Conservation (phyloP, 1,140 invertebrate genomes). For the Drosophila lowei region DNA sequence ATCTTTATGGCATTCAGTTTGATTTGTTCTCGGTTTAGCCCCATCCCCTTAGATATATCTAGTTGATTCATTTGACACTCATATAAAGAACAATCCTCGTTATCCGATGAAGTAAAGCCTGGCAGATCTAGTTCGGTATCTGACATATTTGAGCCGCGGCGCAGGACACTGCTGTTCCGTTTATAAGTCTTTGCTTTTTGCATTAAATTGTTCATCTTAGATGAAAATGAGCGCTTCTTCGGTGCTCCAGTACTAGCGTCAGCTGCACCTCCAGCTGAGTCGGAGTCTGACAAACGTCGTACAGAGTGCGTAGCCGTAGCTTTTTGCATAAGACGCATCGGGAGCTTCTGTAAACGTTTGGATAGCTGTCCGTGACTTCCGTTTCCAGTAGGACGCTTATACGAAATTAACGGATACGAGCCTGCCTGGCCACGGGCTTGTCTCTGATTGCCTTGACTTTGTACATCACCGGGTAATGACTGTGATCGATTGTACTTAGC, state of each 20-base stretch:
- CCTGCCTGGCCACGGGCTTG: constrained; percentile 59
- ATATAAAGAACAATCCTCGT: constrained; percentile 49
- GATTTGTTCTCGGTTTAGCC: too few species aligned
- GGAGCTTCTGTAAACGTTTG: constrained; percentile 64
- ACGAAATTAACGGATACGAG: constrained; percentile 56
- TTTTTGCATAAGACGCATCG: constrained; percentile 54
- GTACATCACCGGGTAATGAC: constrained; percentile 89
- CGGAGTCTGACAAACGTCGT: constrained; percentile 24
- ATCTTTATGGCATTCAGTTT: not conserved
- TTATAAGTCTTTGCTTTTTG: constrained; percentile 78
- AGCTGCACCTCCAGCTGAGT: constrained; percentile 29
- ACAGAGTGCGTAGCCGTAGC: constrained; percentile 19
- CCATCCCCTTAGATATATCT: too few species aligned
- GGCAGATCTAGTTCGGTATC: constrained; percentile 61
- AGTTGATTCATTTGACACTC: constrained; percentile 23
- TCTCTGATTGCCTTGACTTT: constrained; percentile 64
- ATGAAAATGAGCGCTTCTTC: constrained; percentile 62
- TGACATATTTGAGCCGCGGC: constrained; percentile 61
- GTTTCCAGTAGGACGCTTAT: constrained; percentile 27
- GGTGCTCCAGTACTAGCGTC: constrained; percentile 4
- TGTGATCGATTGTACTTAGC: constrained; percentile 90
- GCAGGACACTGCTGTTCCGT: constrained; percentile 67
- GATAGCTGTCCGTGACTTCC: constrained; percentile 52
- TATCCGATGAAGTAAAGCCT: constrained; percentile 65
- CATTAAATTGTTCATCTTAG: constrained; percentile 74